Percentiles rank a stretch among this genome's conserved stretches.
phyloP scores from a whole-genome alignment of 2,888 invertebrate species.

The Nomada ferruginata region DNA sequence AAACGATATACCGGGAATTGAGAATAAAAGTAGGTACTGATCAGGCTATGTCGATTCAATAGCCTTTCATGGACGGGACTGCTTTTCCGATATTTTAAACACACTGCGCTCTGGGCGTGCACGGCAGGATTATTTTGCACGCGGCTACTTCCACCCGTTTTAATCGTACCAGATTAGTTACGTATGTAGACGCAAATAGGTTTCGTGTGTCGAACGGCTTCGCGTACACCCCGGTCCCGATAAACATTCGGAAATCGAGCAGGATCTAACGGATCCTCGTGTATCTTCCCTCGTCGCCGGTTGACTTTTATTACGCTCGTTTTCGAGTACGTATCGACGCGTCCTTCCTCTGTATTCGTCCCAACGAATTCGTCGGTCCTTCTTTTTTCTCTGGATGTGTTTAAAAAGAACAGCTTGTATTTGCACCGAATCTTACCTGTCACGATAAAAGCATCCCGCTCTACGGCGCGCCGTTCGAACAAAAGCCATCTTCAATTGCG shows the following conservation, averaged over 20 bases:
- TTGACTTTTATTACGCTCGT: constrained; percentile 19
- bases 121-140: constrained; percentile 28
- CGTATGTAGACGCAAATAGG: constrained; percentile 8
- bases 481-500: too few relatives aligned
- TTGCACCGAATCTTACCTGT: too few relatives aligned
- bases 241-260: constrained; percentile 36
- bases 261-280: constrained; percentile 18
- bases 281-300: neutral
- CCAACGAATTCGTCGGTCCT: neutral
- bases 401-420: too few relatives aligned
- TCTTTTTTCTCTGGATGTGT: too few relatives aligned
- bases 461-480: too few relatives aligned
- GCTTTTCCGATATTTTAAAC: constrained; percentile 76
- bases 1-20: constrained; percentile 69
- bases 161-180: constrained; percentile 38
- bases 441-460: too few relatives aligned
- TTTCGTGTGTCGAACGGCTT: constrained; percentile 11
- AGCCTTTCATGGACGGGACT: constrained; percentile 59
- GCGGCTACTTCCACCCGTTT: neutral
- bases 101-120: constrained; percentile 20
- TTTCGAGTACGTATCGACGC: neutral
- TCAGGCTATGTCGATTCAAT: constrained; percentile 70
- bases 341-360: neutral
- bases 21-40: constrained; percentile 73
- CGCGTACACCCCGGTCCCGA: neutral